These are phyloP conservation scores for Lytechinus variegatus DNA, from an alignment of 35 echinoderm and acorn worm species.

Conservation along the genomic window DNA sequence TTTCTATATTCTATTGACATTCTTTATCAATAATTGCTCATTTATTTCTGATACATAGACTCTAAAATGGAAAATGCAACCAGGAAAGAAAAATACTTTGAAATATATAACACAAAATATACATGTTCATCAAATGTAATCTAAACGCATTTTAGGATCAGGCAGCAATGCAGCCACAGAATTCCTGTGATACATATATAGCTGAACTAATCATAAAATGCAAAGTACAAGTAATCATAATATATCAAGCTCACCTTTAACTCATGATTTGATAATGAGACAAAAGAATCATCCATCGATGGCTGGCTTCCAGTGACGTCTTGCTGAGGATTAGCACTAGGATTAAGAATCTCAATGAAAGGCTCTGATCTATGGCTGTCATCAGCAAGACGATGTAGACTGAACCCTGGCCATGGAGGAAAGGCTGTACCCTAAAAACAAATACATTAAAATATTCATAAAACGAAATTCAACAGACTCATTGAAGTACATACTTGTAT, in stretches of 20 bases:
- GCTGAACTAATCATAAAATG: too few relatives aligned
- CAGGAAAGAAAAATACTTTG: too few relatives aligned
- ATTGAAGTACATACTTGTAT: background rate
- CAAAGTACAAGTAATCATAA: too few relatives aligned
- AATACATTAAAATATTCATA: background rate
- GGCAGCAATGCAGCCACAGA: too few relatives aligned
- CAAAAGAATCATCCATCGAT: background rate
- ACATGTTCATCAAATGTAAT: too few relatives aligned
- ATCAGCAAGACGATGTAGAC: background rate
- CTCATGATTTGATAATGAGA: background rate
- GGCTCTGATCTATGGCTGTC: background rate
- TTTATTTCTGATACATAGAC: too few relatives aligned
- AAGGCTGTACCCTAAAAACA: conserved; percentile 28
- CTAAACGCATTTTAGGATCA: too few relatives aligned
- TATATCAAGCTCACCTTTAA: background rate
- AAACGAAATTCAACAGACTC: background rate
- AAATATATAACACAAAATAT: too few relatives aligned
- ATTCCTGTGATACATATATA: too few relatives aligned
- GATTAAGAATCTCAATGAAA: conserved; percentile 30
- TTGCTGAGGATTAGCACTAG: background rate
- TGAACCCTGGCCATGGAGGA: conserved; percentile 31
- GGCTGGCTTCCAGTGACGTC: background rate
- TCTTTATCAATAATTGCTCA: too few relatives aligned
- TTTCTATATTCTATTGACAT: too few relatives aligned
- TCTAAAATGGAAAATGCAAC: too few relatives aligned